phyloP scores from a whole-genome alignment of 2,888 invertebrate genomes.

The Dryobotodes eremita region DNA sequence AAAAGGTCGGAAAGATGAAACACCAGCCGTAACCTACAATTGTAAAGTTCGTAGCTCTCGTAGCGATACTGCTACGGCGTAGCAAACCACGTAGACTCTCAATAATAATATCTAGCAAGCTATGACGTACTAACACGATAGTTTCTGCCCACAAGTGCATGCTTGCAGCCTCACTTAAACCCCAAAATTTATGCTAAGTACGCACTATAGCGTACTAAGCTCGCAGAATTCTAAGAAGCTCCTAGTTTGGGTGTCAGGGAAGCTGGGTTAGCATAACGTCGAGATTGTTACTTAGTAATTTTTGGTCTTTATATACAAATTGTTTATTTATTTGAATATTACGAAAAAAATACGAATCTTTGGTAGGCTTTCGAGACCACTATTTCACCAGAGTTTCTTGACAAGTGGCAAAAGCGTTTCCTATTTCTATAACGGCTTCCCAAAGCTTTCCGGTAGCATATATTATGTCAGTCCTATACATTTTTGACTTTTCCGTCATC shows the following conservation, averaged over 20 bases:
- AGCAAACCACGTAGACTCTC: constrained; percentile 21
- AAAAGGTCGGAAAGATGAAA: neutral
- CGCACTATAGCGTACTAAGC: constrained; percentile 14
- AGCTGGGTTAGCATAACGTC: neutral
- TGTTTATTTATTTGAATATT: neutral
- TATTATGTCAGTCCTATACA: neutral
- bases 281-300: neutral
- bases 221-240: constrained; percentile 27
- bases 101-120: neutral
- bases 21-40: neutral
- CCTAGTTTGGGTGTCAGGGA: constrained; percentile 5
- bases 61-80: constrained; percentile 30
- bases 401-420: neutral
- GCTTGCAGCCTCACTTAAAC: constrained; percentile 29
- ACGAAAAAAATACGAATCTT: neutral
- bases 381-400: neutral
- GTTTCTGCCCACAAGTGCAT: constrained; percentile 33
- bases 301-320: neutral
- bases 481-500: neutral
- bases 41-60: neutral
- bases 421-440: neutral
- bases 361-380: neutral
- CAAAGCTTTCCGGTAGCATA: neutral
- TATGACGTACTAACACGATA: constrained; percentile 12
- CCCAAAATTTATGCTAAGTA: constrained; percentile 41